Evolutionary conservation across 2,113 vertebrate species (phyloP).

Genomic region (Columba janthina): DNA sequence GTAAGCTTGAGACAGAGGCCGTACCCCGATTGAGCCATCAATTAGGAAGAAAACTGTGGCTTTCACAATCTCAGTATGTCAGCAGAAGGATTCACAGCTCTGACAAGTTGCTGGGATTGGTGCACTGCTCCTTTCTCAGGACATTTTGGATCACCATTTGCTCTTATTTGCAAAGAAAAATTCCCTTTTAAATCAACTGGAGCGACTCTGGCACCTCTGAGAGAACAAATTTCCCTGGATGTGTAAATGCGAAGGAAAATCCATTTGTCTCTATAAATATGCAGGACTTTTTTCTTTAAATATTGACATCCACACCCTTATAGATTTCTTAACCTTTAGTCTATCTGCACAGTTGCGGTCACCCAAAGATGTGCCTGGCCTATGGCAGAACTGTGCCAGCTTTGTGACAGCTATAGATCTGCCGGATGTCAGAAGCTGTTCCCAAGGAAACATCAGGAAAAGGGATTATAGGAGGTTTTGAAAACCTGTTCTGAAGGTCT

Average conservation of each 20-base stretch:
- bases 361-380: constrained; percentile 35
- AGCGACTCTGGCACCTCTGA: constrained; percentile 3
- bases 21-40: constrained; percentile 69
- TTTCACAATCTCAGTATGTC: constrained; percentile 59
- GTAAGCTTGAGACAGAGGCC: constrained; percentile 66
- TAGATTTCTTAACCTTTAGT: constrained; percentile 59
- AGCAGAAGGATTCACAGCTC: constrained; percentile 33
- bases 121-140: constrained; percentile 51
- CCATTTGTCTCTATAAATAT: constrained; percentile 63
- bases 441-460: constrained; percentile 42
- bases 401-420: constrained; percentile 56
- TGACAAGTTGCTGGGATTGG: constrained; percentile 35
- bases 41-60: constrained; percentile 72
- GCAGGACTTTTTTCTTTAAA: constrained; percentile 46
- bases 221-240: constrained; percentile 9
- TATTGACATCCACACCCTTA: constrained; percentile 42
- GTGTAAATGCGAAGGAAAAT: constrained; percentile 58
- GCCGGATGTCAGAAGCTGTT: not conserved
- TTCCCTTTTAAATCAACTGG: not conserved
- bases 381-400: constrained; percentile 39
- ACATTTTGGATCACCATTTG: constrained; percentile 34
- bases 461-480: constrained; percentile 26
- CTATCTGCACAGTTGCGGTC: not conserved
- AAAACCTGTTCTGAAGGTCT: constrained; percentile 20
- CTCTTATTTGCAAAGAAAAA: constrained; percentile 10